These are phyloP conservation scores for Venusia cambrica DNA, from an alignment of 2,888 invertebrate genomes.

Conservation along the genomic window DNA sequence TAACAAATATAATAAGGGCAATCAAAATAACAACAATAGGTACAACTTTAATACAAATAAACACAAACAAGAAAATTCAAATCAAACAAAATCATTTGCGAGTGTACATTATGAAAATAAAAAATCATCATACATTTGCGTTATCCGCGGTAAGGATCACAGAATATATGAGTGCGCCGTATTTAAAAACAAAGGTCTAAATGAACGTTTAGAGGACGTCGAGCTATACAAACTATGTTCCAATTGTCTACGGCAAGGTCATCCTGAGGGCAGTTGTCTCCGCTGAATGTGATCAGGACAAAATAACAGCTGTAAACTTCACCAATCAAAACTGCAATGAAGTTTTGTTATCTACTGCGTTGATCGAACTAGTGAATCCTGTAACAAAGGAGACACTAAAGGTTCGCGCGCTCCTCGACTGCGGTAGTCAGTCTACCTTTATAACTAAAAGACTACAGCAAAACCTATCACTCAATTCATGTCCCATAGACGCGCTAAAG, in stretches of 20 bases:
- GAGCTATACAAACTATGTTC: constrained; percentile 25
- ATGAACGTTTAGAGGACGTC: constrained; percentile 18
- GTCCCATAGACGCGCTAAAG: no score
- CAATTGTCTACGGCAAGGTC: constrained; percentile 30
- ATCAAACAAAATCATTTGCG: constrained; percentile 16
- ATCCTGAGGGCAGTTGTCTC: constrained; percentile 25
- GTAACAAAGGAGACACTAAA: no score
- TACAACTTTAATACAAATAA: no score
- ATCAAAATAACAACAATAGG: no score
- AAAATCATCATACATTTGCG: constrained; percentile 17
- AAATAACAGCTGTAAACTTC: neutral
- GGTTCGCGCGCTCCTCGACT: no score
- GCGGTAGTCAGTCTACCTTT: no score
- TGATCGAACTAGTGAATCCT: neutral
- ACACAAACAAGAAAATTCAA: constrained; percentile 1
- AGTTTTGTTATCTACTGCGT: constrained; percentile 5
- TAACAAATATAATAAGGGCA: no score
- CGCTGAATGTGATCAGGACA: neutral
- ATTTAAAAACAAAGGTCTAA: constrained; percentile 26
- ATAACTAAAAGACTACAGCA: no score
- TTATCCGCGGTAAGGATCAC: constrained; percentile 28
- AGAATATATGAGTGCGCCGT: constrained; percentile 31
- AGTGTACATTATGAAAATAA: neutral
- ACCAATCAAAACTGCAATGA: neutral
- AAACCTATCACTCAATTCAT: no score